Base-by-base conservation (phyloP, 92 coral and sea anemone genomes). In the Actinostola sp. region DNA sequence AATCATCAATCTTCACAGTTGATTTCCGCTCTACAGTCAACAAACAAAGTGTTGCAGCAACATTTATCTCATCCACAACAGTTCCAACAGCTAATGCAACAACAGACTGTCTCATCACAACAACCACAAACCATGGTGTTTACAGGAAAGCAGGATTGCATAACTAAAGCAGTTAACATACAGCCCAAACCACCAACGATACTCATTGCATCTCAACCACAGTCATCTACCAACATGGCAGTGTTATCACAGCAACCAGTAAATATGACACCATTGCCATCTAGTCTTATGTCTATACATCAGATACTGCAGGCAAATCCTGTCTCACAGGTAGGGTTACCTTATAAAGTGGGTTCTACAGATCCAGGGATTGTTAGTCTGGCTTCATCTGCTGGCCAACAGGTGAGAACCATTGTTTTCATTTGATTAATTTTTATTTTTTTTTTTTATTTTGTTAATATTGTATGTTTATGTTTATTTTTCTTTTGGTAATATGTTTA, bases 61-160 rank as follows among this genome's bases (percentile, higher is more conserved):
- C 77, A 56, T 13, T 27, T 60, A 45, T 19, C 73, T 17, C 88
- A 52, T 42, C 72, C 67, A 30, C 87, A 82, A 36, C 76, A 66
- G 54, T 38, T 67, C 11, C 70, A 61, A 33, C 82, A 66, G 39
- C 63, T 48, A 26, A 11, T 66, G n/a, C 73, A 67, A n/a, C 82
- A 49, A 29, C 82, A 44, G 63, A 66, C 55, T 16, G 21, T 42
- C 41, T 0, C 14, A 34, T 48, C 55, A 39, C 31, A 20, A 21
- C 60, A 53, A 11, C 26, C 45, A 65, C 72, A 48, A 51, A 61
- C 45, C 15, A 26, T n/a, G 6, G 58, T 52, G 17, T 68, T 31
- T 36, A 17, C 44, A 1, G 61, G 25, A 11, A 75, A 45, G 7
- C 72, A 50, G 23, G 24, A 34, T 14, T 0, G 23, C 4, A 30